Evolutionary conservation across 23 tunicate species (phyloP), one percentile per base, ranked within the genome.

Genomic region (Trididemnum clinides): DNA sequence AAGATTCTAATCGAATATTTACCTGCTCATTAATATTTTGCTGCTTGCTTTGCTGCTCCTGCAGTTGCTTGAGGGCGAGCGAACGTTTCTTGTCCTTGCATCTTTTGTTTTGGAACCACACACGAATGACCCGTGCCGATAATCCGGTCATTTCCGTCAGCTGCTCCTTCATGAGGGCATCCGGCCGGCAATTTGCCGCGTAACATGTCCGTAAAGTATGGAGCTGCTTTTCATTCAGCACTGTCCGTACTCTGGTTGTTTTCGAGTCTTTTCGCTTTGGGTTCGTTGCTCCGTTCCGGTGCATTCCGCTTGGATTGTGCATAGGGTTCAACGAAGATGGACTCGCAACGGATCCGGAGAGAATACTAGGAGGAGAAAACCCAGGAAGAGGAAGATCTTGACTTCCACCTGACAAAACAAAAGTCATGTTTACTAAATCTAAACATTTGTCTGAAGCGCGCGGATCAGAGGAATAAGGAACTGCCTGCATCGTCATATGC

Each of bases 81-180:
- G 95, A 88, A 26, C 95, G 64, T 51, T 95, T 95, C 78, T 95
- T 95, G 84, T 95, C 99, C 59, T 95, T 95, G 76, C 99, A 95
- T 22, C 99, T 82, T 71, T 95, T 95, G 62, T 95, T 95, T 50
- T 95, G 99, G 51, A 95, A 95, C 99, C 99, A 95, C 44, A 95
- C 99, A 21, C 99, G 77, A 28, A 95, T 95, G 6, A 95, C 99
- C 26, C 99, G 86, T 30, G 95, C 82, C 0, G 99, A 86, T 1
- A 95, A 58, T 1, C 95, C 99, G 37, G 99, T 95, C 95, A 95
- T 95, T 72, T 90, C 95, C 21, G 92, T 93, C 57, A 95, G 87
- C 83, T 95, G 99, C 72, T 95, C 99, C 76, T 95, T 95, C 99
- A 95, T 95, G 0, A 95, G 70, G 26, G 99, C 99, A 83, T 95